Evolutionary conservation across 2,888 invertebrate species (phyloP), one percentile per base, ranked within the genome.

Genomic region (Meghimatium bilineatum): DNA sequence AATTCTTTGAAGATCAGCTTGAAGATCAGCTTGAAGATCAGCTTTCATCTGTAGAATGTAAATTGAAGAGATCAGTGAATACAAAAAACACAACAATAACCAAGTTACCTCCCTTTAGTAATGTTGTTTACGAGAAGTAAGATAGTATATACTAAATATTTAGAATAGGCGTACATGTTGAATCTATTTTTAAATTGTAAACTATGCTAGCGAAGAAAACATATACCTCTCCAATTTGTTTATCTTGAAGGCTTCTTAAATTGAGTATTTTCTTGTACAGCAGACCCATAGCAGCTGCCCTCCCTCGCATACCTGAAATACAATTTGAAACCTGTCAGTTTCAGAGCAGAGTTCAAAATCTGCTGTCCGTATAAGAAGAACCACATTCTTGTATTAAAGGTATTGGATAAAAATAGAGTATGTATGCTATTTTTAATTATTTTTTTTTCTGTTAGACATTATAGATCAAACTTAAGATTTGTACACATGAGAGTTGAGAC

Each of bases 201-300:
- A 63, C n/a, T n/a, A 12, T 63, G 2, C 26, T n/a, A n/a, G 29
- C 12, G 44, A 38, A 34, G 1, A 81, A 85, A n/a, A 74, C 17
- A 12, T 17, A 88, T 89, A 94, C 94, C 92, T 94, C 93, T 74
- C 95, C 95, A 56, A 94, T 93, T 85, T 94, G 94, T 90, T 93
- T 94, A 86, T 94, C 93, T 38, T 94, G 94, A 23, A 95, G 89
- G 83, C 93, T 91, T 83, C 93, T 90, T 56, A 95, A 90, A 76
- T 91, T 89, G 75, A 94, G 89, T 29, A 94, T 91, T 89, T 94
- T 94, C 82, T 93, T 91, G 88, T 94, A 94, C 17, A 94, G 87
- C n/a, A 94, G 85, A 23, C 93, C 93, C 88, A 94, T 91, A 20
- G 93, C 89, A 10, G 93, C 94, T 34, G 93, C 90, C 85, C 93